phyloP scores from a whole-genome alignment of 2,888 invertebrate genomes.

The Andrena dorsata region DNA sequence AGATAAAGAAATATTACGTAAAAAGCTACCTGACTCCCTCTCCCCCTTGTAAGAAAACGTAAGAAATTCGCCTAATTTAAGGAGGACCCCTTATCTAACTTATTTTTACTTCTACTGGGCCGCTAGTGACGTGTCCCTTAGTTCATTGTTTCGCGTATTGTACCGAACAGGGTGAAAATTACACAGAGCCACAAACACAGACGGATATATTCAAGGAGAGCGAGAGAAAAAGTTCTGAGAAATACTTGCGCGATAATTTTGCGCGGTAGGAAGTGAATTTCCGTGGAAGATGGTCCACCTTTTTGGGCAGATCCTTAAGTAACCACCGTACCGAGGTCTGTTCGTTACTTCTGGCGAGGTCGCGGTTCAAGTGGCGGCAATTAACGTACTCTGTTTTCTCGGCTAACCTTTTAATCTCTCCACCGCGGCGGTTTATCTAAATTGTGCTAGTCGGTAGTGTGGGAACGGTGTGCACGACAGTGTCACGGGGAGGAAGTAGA shows the following conservation, averaged over 20 bases:
- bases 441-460: slow-evolving; percentile 66
- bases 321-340: slow-evolving; percentile 7
- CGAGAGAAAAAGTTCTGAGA: too few species aligned
- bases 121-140: too few species aligned
- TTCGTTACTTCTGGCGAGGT: slow-evolving; percentile 53
- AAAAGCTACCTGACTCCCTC: too few species aligned
- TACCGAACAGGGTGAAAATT: too few species aligned
- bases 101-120: too few species aligned
- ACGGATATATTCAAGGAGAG: too few species aligned
- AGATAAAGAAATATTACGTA: too few species aligned
- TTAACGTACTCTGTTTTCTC: slow-evolving; percentile 68
- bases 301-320: slow-evolving; percentile 23
- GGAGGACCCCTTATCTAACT: too few species aligned
- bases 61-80: too few species aligned
- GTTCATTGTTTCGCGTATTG: too few species aligned
- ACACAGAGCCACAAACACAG: too few species aligned
- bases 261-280: background rate
- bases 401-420: slow-evolving; percentile 70
- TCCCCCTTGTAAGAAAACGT: too few species aligned
- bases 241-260: background rate
- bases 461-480: slow-evolving; percentile 58
- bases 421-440: slow-evolving; percentile 62
- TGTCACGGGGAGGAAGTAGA: slow-evolving; percentile 60
- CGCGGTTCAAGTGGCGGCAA: slow-evolving; percentile 69
- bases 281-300: background rate